Evolutionary conservation across 2,113 vertebrate species (phyloP), one percentile per base, ranked within the genome.

Genomic region (Dermatemys mawii): DNA sequence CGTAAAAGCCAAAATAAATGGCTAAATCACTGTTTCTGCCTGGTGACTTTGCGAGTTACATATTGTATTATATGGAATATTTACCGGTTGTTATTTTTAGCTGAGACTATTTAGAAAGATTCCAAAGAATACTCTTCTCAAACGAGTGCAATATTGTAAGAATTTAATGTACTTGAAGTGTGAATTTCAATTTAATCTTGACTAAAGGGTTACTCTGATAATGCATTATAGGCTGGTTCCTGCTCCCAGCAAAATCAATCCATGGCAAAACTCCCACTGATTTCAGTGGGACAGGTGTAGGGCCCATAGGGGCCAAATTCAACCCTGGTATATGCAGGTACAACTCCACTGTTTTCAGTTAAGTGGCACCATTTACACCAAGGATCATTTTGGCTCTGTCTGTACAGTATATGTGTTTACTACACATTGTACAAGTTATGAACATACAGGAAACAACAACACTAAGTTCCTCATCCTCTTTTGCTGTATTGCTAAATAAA

Each of bases 171-270:
- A 11, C 46, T 0, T 90, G 86, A n/a, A 8, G 26, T 53, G 38
- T 53, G 53, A 44, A 51, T 81, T 38, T 55, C 38, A 81, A 89
- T 22, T 83, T 81, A 78, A 26, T 81, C 48, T 60, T 54, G 32
- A 44, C 83, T 6, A 55, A 41, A 51, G 57, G 84, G 22, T 57
- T 86, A 46, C 0, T n/a, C 41, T 86, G 44, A 85, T n/a, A 49
- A 87, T 78, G 16, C 78, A 46, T 46, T 50, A 3, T 2, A 81
- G 48, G 48, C 29, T 70, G 79, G 46, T 87, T 60, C 24, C 55
- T 29, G 27, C 2, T 87, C 79, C 76, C 17, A 1, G 0, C 0
- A 5, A 70, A 41, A 78, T 0, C 0, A 54, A 35, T 14, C 6
- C 3, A 14, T 16, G 50, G 35, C 8, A 84, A 38, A 49, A 49